Evolutionary conservation across 1,140 invertebrate species (phyloP).

Genomic region (Drosophila varians): DNA sequence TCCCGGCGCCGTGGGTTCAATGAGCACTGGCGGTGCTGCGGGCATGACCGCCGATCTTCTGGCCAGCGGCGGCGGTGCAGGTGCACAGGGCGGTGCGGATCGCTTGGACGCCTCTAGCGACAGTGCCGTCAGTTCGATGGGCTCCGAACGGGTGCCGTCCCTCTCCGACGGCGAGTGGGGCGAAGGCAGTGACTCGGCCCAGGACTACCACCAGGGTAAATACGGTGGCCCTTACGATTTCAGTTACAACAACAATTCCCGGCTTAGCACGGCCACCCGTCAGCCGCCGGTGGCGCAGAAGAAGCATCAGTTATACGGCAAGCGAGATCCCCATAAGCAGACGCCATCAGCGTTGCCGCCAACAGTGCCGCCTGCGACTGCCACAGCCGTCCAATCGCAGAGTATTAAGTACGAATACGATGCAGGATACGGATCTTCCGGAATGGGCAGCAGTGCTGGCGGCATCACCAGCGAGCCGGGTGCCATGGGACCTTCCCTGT

Average conservation of each 20-base stretch:
- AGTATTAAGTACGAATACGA: slow-evolving; percentile 87
- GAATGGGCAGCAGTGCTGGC: slow-evolving; percentile 38
- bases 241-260: slow-evolving; percentile 85
- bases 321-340: slow-evolving; percentile 90
- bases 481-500: slow-evolving; percentile 84
- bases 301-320: slow-evolving; percentile 96
- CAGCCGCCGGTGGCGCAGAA: slow-evolving; percentile 92
- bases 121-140: slow-evolving; percentile 95
- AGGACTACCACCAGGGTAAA: slow-evolving; percentile 87
- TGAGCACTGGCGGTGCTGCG: slow-evolving; percentile 73
- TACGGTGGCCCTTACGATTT: slow-evolving; percentile 91
- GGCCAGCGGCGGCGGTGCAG: slow-evolving; percentile 44
- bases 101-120: slow-evolving; percentile 92
- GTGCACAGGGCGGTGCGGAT: slow-evolving; percentile 84
- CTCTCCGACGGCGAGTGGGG: slow-evolving; percentile 95
- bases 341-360: slow-evolving; percentile 43
- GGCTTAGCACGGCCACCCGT: slow-evolving; percentile 72
- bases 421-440: slow-evolving; percentile 67
- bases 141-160: slow-evolving; percentile 93
- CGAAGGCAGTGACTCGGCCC: slow-evolving; percentile 93
- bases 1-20: slow-evolving; percentile 66
- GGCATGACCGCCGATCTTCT: slow-evolving; percentile 79
- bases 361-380: slow-evolving; percentile 41
- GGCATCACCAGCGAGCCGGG: slow-evolving; percentile 73
- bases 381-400: slow-evolving; percentile 80